Conservation (phyloP, 2,113 vertebrate species). For the Nesogale talazaci region DNA sequence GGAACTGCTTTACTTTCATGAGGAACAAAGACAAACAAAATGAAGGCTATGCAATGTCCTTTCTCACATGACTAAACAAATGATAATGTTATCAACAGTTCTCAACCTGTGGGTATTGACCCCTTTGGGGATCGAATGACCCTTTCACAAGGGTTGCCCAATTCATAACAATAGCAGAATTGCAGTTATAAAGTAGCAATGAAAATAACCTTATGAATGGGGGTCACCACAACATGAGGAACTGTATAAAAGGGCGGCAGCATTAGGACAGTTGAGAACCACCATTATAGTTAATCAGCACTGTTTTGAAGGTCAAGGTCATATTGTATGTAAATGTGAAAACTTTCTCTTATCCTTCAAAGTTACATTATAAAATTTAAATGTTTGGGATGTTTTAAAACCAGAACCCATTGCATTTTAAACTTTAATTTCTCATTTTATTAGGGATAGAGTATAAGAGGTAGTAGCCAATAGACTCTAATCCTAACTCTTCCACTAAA, state of each 20-base stretch:
- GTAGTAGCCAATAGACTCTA: neutral
- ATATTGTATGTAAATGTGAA: neutral
- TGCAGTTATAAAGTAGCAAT: too few relatives aligned
- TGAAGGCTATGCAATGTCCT: neutral
- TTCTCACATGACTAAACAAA: slow-evolving; percentile 11
- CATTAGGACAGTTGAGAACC: too few relatives aligned
- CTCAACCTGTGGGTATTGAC: too few relatives aligned
- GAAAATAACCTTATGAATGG: too few relatives aligned
- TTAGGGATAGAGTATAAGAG: neutral
- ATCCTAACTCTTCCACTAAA: neutral
- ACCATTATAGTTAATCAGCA: neutral
- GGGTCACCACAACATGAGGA: too few relatives aligned
- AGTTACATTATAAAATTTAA: neutral
- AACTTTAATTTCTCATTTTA: neutral
- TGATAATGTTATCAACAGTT: too few relatives aligned
- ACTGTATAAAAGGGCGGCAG: too few relatives aligned
- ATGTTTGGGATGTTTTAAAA: neutral
- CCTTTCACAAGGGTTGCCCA: too few relatives aligned
- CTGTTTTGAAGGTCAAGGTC: neutral
- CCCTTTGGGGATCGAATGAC: too few relatives aligned
- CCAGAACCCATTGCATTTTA: neutral
- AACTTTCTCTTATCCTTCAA: neutral
- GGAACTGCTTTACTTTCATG: neutral
- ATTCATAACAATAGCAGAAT: too few relatives aligned
- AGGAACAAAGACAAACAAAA: slow-evolving; percentile 25